Base-by-base conservation (phyloP, 2,113 vertebrate genomes). In the Acanthochromis polyacanthus region DNA sequence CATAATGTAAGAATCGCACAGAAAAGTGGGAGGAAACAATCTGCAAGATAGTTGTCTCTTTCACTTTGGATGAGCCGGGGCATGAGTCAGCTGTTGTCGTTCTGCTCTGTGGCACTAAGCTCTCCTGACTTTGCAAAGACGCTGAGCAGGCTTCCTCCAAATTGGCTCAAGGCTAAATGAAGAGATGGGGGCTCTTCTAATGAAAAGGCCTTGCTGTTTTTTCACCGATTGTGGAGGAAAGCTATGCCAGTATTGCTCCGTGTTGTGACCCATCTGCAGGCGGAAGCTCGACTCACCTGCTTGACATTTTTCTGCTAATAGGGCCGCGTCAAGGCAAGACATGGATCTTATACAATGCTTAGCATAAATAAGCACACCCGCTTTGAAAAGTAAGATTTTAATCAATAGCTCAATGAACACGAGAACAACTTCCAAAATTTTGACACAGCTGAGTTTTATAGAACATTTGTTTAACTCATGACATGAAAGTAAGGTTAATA, bases 71-170 rank as follows among this genome's bases (percentile, higher is more conserved):
- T 53, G 76, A 75, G 83, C 15, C 5, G 0, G 23, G n/a, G 70
- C 73, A 71, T 81, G 86, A 89, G 66, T 91, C 89, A 78, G 91
- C 88, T 67, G 58, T 45, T 71, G 79, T 46, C 1, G n/a, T 57
- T 58, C 30, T 20, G 32, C 50, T 62, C 74, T 1, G 63, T 56
- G 71, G 65, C 62, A 7, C 46, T 65, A 45, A 86, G 76, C 70
- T 51, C 61, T 62, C 69, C 73, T 60, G 83, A 75, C 30, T 85
- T 57, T 50, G 53, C 46, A 69, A 78, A 89, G 86, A 74, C 28
- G 69, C 83, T 76, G 84, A 90, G 82, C 81, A 38, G 68, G 80
- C 81, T 25, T 69, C 65, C 60, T 71, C 30, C 30, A 62, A 79
- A 82, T 75, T 25, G 74, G 81, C 70, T 69, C 15, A 6, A 59